These are phyloP conservation scores for Sminthurinus aureus DNA, from an alignment of 2,888 invertebrate genomes.

Conservation along the genomic window DNA sequence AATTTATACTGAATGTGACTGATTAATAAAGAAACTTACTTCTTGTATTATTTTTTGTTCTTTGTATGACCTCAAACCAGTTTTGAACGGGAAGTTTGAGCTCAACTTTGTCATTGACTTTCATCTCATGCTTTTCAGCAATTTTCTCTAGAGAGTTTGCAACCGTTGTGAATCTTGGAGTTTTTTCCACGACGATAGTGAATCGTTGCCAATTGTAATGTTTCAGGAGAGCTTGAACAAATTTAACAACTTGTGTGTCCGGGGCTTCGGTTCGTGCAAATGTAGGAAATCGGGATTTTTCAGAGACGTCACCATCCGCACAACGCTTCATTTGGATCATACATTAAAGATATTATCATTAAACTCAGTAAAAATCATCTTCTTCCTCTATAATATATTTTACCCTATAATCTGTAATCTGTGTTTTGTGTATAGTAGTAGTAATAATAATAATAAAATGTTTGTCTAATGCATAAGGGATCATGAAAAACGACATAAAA, in stretches of 20 bases:
- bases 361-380: no score
- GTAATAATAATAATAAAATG: no score
- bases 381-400: no score
- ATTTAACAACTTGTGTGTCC: slow-evolving; percentile 94
- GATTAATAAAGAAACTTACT: slow-evolving; percentile 67
- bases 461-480: no score
- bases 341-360: no score
- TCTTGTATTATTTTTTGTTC: slow-evolving; percentile 84
- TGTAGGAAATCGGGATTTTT: slow-evolving; percentile 73
- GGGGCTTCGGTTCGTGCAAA: slow-evolving; percentile 95
- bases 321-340: slow-evolving; percentile 79
- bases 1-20: not conserved
- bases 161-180: slow-evolving; percentile 75
- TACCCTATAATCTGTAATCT: no score
- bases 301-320: slow-evolving; percentile 87
- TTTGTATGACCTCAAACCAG: slow-evolving; percentile 84
- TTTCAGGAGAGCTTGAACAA: slow-evolving; percentile 86
- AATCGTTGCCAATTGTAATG: slow-evolving; percentile 96
- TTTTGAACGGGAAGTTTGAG: slow-evolving; percentile 79
- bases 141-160: slow-evolving; percentile 80
- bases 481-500: no score
- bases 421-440: no score
- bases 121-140: slow-evolving; percentile 83
- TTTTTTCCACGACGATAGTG: slow-evolving; percentile 80
- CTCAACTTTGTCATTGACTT: slow-evolving; percentile 76